Evolutionary conservation across 2,888 invertebrate genomes (phyloP), one percentile per base, ranked within the genome.

Genomic region (Trissolcus japonicus): DNA sequence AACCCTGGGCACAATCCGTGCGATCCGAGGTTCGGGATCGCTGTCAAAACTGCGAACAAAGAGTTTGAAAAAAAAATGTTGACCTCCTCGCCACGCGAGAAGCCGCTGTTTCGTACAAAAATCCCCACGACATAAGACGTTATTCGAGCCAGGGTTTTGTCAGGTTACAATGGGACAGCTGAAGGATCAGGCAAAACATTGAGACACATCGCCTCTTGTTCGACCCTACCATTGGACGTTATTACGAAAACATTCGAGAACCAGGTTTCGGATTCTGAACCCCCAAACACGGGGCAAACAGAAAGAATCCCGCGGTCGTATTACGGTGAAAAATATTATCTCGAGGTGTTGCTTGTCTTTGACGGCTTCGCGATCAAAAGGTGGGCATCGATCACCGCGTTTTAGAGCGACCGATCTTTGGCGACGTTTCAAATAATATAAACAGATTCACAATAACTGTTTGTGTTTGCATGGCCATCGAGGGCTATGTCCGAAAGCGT

Each of bases 111-210:
- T 48, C 55, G 56, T 46, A 50, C 3, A 16, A 48, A 60, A 73
- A 55, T 66, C 55, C 65, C 67, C 66, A 46, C 46, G 62, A 21
- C 43, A 51, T 55, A 78, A 76, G 78, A 76, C 74, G 80, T 75
- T 72, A 87, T 87, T 84, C 79, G 87, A 87, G 76, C 82, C 82
- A 80, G 61, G 48, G 78, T 84, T 82, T 88, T 87, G 86, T 88
- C 81, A 82, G 65, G 53, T 75, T 56, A 87, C 86, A 87, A 87
- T 86, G 83, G 84, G 83, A 83, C 88, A 88, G 88, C 88, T 88
- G 88, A 88, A 86, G 83, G 86, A 84, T 80, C 83, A 80, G 82
- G 83, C 86, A 87, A 88, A 88, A 88, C 88, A 88, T 88, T 88
- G 86, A 88, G 88, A 88, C 87, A 83, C 86, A 83, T 85, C 84